phyloP scores from a whole-genome alignment of 2,888 invertebrate genomes.

The Eupithecia pulchellata region DNA sequence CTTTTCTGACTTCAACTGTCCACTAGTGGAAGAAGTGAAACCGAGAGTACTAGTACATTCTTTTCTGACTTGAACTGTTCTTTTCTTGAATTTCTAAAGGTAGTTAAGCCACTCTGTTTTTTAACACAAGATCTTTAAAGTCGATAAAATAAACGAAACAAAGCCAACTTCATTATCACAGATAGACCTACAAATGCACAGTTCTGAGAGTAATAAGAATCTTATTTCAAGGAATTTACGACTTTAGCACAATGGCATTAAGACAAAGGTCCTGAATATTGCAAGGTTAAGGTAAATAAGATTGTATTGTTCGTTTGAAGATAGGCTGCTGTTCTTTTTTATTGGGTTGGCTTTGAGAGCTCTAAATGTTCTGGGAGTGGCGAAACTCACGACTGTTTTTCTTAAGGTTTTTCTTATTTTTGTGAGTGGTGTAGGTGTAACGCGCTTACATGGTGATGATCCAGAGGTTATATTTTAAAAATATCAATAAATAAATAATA shows the following conservation, averaged over 20 bases:
- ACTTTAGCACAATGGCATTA: slow-evolving; percentile 45
- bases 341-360: slow-evolving; percentile 22
- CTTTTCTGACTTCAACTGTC: no score
- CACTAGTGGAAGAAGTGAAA: no score
- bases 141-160: slow-evolving; percentile 35
- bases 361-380: slow-evolving; percentile 14
- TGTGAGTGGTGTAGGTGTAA: not conserved
- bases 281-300: slow-evolving; percentile 47
- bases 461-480: no score
- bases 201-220: slow-evolving; percentile 39
- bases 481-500: no score
- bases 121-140: slow-evolving; percentile 18
- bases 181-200: slow-evolving; percentile 10
- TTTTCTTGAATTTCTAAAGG: not conserved
- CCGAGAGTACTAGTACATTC: not conserved
- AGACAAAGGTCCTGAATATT: slow-evolving; percentile 44
- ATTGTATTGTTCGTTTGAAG: slow-evolving; percentile 45
- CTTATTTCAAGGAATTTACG: slow-evolving; percentile 50
- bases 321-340: slow-evolving; percentile 38
- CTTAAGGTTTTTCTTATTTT: not conserved
- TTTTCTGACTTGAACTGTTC: not conserved
- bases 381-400: not conserved
- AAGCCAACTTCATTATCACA: slow-evolving; percentile 29
- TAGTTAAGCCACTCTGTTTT: not conserved
- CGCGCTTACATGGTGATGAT: not conserved